Evolutionary conservation across 2,888 invertebrate genomes (phyloP).

Genomic region (Papilio protenor): DNA sequence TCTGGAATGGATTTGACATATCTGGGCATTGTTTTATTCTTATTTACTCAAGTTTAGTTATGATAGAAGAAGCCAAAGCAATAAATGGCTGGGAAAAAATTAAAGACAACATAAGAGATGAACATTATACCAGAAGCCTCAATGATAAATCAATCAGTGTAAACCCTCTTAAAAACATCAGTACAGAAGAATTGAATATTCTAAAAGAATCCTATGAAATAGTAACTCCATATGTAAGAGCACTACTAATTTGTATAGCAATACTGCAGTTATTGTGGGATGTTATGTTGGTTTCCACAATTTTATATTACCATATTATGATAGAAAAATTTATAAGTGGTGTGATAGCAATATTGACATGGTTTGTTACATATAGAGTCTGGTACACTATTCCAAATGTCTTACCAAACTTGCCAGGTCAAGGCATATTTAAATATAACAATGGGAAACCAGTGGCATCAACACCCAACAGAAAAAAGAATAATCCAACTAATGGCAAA

Average conservation of each 20-base stretch:
- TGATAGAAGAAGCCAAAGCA: slow-evolving; percentile 96
- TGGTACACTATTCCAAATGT: slow-evolving; percentile 88
- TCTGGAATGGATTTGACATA: slow-evolving; percentile 97
- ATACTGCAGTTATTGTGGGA: slow-evolving; percentile 95
- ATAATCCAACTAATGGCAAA: slow-evolving; percentile 79
- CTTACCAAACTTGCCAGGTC: slow-evolving; percentile 89
- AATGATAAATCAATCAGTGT: slow-evolving; percentile 81
- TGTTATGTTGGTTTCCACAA: slow-evolving; percentile 95
- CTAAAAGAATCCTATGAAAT: slow-evolving; percentile 90
- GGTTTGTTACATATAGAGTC: slow-evolving; percentile 95
- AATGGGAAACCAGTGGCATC: slow-evolving; percentile 73
- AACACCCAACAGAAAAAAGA: slow-evolving; percentile 69
- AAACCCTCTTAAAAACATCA: slow-evolving; percentile 89
- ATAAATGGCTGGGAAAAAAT: slow-evolving; percentile 96
- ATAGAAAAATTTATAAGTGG: slow-evolving; percentile 97
- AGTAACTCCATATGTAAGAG: slow-evolving; percentile 92
- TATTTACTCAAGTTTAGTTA: slow-evolving; percentile 95
- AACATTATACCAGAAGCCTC: slow-evolving; percentile 88
- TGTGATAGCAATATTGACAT: slow-evolving; percentile 92
- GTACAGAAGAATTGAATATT: slow-evolving; percentile 87
- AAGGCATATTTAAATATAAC: slow-evolving; percentile 91
- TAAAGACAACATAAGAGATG: slow-evolving; percentile 91
- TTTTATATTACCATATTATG: slow-evolving; percentile 98
- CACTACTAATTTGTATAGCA: slow-evolving; percentile 90
- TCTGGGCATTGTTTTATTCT: slow-evolving; percentile 98